Evolutionary conservation across 2,888 invertebrate species (phyloP).

Genomic region (Callyntrura sp.): DNA sequence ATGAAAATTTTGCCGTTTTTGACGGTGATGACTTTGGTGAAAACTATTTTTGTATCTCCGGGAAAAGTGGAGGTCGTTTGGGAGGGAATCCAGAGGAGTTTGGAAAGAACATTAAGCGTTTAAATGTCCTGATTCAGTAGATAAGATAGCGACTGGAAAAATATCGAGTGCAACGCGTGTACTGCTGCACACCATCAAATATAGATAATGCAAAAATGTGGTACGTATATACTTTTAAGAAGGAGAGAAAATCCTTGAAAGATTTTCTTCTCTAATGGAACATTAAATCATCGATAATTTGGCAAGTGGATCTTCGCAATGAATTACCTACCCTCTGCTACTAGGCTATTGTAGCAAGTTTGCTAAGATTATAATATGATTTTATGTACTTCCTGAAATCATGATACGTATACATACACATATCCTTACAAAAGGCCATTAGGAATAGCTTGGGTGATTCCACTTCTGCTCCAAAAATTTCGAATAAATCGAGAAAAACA

Average conservation of each 20-base stretch:
- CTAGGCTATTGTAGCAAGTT: background rate
- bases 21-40: too few relatives aligned
- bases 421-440: background rate
- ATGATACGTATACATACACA: background rate
- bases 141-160: background rate
- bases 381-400: constrained; percentile 7
- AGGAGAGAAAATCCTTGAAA: background rate
- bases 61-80: too few relatives aligned
- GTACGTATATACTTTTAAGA: background rate
- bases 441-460: background rate
- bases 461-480: background rate
- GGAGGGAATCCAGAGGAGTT: too few relatives aligned
- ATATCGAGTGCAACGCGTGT: background rate
- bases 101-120: too few relatives aligned
- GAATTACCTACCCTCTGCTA: constrained; percentile 12
- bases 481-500: constrained; percentile 34
- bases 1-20: too few relatives aligned
- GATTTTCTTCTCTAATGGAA: constrained; percentile 54
- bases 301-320: constrained; percentile 56
- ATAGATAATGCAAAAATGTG: background rate
- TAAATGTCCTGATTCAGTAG: too few relatives aligned
- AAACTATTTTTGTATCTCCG: too few relatives aligned
- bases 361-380: constrained; percentile 1
- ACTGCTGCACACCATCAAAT: background rate
- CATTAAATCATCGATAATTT: constrained; percentile 75